Percentiles rank a stretch among this genome's conserved stretches.
Evolutionary conservation across 2,797 vertebrate species (phyloP).

Genomic region (Characodon lateralis): DNA sequence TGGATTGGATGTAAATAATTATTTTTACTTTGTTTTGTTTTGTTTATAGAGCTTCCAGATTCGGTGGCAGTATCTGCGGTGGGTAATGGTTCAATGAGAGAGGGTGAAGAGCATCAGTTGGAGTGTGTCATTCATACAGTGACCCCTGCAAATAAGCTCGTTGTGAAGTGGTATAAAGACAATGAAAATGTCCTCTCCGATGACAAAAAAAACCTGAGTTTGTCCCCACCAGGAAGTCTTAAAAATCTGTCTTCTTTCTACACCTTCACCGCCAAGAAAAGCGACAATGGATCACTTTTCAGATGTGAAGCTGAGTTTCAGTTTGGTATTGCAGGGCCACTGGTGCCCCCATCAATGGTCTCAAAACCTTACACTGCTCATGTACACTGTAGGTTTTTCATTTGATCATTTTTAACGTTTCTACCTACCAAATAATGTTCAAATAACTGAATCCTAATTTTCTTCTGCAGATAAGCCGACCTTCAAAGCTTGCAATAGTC

Average conservation of each 20-base stretch:
- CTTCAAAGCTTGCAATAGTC: neutral
- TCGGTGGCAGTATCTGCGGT: neutral
- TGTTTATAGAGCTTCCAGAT: conserved; percentile 62
- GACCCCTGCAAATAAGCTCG: conserved; percentile 54
- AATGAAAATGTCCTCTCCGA: accelerated
- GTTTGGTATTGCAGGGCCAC: conserved; percentile 45
- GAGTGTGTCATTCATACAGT: conserved; percentile 57
- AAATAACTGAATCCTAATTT: neutral
- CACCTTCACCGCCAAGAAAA: neutral
- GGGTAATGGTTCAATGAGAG: conserved; percentile 27
- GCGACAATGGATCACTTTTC: conserved; percentile 30
- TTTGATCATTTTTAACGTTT: neutral
- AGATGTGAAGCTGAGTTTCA: conserved; percentile 63
- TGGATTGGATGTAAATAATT: neutral
- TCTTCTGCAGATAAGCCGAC: conserved; percentile 57
- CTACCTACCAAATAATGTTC: neutral
- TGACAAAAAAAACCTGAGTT: accelerated
- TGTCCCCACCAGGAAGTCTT: accelerated
- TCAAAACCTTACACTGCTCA: conserved; percentile 29
- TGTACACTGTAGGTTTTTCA: conserved; percentile 59
- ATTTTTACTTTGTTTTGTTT: neutral
- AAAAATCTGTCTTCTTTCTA: accelerated
- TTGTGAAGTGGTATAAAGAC: conserved; percentile 64
- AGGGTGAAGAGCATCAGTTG: conserved; percentile 27
- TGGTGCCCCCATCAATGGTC: neutral